Base-by-base conservation (phyloP, 2,797 vertebrate genomes). In the Phalanger gymnotis region DNA sequence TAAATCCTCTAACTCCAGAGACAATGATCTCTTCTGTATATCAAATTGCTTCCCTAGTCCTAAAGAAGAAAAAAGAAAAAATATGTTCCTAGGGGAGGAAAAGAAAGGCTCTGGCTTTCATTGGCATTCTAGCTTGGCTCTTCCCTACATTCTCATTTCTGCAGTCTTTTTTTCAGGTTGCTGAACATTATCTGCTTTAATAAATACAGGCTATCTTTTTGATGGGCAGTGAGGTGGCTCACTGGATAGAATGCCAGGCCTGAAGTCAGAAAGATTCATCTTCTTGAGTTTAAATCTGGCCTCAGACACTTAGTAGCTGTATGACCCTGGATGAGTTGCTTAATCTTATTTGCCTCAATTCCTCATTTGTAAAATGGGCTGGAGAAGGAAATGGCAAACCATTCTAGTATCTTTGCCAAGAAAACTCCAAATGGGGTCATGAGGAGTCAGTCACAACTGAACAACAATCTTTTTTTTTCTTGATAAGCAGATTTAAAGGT, bases 141-240 rank as follows among this genome's bases (percentile, higher is more conserved):
- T 1, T 58, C 5, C 92, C 30, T 61, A 16, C 89, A 91, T 28
- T 90, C 22, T 47, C n/a, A 90, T 31, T 91, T 92, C 61, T 91
- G 2, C 92, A 93, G 40, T 92, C 0, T 25, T 89, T 53, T 61
- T 92, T 81, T 14, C 12, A 53, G 7, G 3, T 92, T 91, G 28
- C 52, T 91, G 47, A 94, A 87, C 54, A 92, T 51, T 52, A 51
- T 6, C 40, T 92, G 91, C 54, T 91, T 53, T 53, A 91, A 94
- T 9, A 93, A 73, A 73, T 22, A 73, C 12, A 61, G 12, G 12
- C 19, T 81, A 3, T 47, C n/a, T 81, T 81, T 81, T 66, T 66
- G 61, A n/a, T 66, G 34, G 61, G 34, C 34, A 66, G 5, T n/a
- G 34, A 22, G 61, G 14, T 66, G 61, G 61, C 34, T 14, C 14